Evolutionary conservation across 1,140 invertebrate species (phyloP), one percentile per base, ranked within the genome.

Genomic region (Prorops nasuta): DNA sequence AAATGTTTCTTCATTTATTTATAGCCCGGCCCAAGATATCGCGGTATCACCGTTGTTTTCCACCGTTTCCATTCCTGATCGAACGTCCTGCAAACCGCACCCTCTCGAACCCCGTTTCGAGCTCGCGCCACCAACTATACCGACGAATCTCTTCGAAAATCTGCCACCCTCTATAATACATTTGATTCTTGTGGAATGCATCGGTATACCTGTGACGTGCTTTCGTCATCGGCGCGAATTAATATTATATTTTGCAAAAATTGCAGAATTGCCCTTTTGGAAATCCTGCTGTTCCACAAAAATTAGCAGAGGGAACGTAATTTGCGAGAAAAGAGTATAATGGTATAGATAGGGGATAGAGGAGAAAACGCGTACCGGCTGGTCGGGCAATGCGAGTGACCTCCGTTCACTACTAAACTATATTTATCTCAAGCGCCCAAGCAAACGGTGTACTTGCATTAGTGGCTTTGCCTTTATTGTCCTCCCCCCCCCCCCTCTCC

Each of bases 351-450:
- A 46, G 16, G 18, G 12, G 20, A 41, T 42, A 43, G 44, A 28
- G n/a, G n/a, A 64, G 59, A 60, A 57, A 65, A 64, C 56, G 53
- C 49, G n/a, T 51, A 58, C 54, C 42, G 58, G 51, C 47, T 31
- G 47, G 60, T 44, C 65, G 58, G 58, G 65, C 57, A 63, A 66
- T 69, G 69, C 66, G 68, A 71, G 62, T 71, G 71, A 69, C 67
- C 66, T 72, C 71, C 63, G 71, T 71, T 66, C 52, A 56, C 56
- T n/a, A n/a, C n/a, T 54, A 66, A 67, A 69, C 71, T 73, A 73
- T 69, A 73, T 73, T 73, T 73, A 71, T 69, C 65, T 52, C 61
- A 4, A 41, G 24, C 48, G 57, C 53, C 64, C 54, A 66, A 64
- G 58, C 65, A 28, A 28, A 53, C 67, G 57, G 58, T 64, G 67